Percentiles rank a stretch among this genome's conserved stretches.
phyloP scores from a whole-genome alignment of 2,797 vertebrate species.

The Sardinella longiceps region DNA sequence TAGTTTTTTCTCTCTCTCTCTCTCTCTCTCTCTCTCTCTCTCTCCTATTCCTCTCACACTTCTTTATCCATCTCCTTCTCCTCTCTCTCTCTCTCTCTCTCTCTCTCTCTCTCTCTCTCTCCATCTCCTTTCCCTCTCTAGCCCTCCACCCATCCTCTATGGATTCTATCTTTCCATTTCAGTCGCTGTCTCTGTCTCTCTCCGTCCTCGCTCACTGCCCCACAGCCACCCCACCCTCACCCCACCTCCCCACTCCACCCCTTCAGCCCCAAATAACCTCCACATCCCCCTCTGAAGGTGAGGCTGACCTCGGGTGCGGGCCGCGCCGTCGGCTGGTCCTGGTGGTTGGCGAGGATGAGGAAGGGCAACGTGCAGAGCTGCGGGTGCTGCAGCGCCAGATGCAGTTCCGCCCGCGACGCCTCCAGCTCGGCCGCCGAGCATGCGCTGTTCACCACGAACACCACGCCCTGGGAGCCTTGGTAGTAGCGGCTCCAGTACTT shows the following conservation, averaged over 20 bases:
- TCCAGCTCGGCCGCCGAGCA: constrained; percentile 94
- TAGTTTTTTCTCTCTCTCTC: too few relatives aligned
- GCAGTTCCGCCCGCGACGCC: constrained; percentile 92
- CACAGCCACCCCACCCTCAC: too few relatives aligned
- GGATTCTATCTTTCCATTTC: neutral
- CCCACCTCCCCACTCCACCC: neutral
- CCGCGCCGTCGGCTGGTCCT: constrained; percentile 96
- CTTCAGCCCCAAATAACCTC: neutral
- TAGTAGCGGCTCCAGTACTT: constrained; percentile 99
- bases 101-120: neutral
- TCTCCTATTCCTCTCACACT: neutral
- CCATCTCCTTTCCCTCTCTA: neutral
- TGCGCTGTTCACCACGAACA: constrained; percentile 96
- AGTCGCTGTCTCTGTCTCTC: neutral
- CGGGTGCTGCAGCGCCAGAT: constrained; percentile 96
- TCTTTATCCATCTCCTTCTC: neutral
- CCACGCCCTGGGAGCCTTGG: constrained; percentile 97
- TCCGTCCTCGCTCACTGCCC: too few relatives aligned
- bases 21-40: neutral
- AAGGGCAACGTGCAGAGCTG: constrained; percentile 98
- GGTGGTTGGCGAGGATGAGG: constrained; percentile 98
- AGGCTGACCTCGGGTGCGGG: constrained; percentile 87
- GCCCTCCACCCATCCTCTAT: too few relatives aligned
- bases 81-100: neutral
- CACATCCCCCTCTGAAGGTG: constrained; percentile 48